Percentiles rank a stretch among this genome's conserved stretches.
phyloP scores from a whole-genome alignment of 2,797 vertebrate species.

The Synaphobranchus kaupii region DNA sequence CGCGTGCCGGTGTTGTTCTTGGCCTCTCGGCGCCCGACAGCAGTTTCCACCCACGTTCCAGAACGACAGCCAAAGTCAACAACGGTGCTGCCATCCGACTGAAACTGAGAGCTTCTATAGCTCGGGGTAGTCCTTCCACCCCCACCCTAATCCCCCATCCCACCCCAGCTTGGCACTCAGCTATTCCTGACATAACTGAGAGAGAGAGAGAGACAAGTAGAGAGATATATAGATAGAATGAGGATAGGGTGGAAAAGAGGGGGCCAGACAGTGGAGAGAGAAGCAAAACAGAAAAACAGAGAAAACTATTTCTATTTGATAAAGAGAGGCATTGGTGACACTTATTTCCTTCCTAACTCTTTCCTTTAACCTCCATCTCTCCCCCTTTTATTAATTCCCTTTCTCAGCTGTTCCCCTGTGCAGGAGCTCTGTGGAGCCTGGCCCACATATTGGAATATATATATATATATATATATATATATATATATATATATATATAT shows the following conservation, averaged over 20 bases:
- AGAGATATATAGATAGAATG: neutral
- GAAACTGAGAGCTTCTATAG: slow-evolving; percentile 30
- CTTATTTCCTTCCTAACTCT: neutral
- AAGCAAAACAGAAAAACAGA: too few species aligned
- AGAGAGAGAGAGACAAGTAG: neutral
- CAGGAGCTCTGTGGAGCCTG: too few species aligned
- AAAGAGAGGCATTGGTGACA: neutral
- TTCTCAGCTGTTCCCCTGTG: neutral
- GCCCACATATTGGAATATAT: too few species aligned
- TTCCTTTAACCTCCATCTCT: neutral
- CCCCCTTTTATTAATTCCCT: neutral
- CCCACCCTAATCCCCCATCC: neutral
- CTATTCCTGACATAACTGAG: slow-evolving; percentile 13
- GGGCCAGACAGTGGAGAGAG: too few species aligned
- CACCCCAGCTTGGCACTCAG: neutral
- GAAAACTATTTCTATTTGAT: too few species aligned
- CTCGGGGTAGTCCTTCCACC: slow-evolving; percentile 8
- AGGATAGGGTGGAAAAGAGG: too few species aligned
- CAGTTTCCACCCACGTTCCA: slow-evolving; percentile 41
- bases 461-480: too few species aligned
- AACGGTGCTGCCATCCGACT: neutral
- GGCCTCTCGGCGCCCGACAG: slow-evolving; percentile 33
- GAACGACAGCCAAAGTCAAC: slow-evolving; percentile 56
- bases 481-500: too few species aligned
- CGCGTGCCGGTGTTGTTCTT: slow-evolving; percentile 47